These are phyloP conservation scores for Capromys pilorides DNA, from an alignment of 2,797 vertebrate genomes.

Conservation along the genomic window DNA sequence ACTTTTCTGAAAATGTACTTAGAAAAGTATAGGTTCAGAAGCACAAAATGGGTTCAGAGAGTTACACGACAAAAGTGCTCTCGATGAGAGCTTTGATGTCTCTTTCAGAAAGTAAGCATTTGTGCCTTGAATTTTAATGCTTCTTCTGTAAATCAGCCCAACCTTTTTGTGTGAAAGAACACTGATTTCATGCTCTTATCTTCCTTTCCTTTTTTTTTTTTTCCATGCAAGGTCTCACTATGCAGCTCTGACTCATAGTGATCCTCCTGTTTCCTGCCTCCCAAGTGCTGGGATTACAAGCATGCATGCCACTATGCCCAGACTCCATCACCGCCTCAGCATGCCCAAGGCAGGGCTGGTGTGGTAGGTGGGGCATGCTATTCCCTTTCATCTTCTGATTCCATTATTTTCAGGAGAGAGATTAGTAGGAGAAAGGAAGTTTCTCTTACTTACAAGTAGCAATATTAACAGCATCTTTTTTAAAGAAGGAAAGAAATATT, in stretches of 20 bases:
- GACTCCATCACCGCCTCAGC: too few relatives aligned
- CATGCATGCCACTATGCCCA: too few relatives aligned
- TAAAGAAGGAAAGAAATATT: background rate
- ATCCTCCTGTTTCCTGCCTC: too few relatives aligned
- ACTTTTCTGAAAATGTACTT: background rate
- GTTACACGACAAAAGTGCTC: background rate
- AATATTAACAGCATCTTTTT: constrained; percentile 16
- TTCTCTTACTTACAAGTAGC: constrained; percentile 43
- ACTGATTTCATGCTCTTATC: background rate
- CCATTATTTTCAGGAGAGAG: constrained; percentile 15
- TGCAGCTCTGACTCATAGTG: too few relatives aligned
- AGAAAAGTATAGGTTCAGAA: background rate
- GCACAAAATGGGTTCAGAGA: background rate
- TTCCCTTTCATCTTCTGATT: constrained; percentile 24
- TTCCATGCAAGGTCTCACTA: too few relatives aligned
- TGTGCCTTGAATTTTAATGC: background rate
- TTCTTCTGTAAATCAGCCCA: constrained; percentile 20
- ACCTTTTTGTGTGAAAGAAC: background rate
- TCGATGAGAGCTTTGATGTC: background rate
- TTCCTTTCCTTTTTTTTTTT: too few relatives aligned
- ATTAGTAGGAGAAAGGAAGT: constrained; percentile 33
- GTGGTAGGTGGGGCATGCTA: background rate
- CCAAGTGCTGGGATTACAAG: too few relatives aligned
- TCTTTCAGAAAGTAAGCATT: constrained; percentile 12
- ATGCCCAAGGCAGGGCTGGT: too few relatives aligned